Conservation (phyloP, 2,888 invertebrate genomes). For the Alcis repandata region DNA sequence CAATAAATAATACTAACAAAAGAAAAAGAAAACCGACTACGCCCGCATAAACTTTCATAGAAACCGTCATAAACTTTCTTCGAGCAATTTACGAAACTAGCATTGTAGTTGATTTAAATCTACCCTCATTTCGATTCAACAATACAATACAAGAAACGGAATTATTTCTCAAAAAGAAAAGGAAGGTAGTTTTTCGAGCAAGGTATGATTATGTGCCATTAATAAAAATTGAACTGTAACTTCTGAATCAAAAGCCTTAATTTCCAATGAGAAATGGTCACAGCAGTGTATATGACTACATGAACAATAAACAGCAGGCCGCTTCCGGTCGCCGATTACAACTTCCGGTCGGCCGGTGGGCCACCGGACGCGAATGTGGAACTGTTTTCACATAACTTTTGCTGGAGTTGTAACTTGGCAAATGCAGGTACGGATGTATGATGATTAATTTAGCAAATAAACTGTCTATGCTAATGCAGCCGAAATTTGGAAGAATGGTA, state of each 20-base stretch:
- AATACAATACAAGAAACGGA: conserved; percentile 18
- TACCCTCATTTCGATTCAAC: conserved; percentile 29
- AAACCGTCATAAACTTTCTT: conserved; percentile 26
- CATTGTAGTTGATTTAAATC: conserved; percentile 33
- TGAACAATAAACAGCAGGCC: conserved; percentile 59
- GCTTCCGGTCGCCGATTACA: conserved; percentile 62
- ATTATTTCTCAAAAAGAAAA: conserved; percentile 31
- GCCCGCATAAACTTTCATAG: conserved; percentile 13
- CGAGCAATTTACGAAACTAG: conserved; percentile 22
- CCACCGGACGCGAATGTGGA: conserved; percentile 55
- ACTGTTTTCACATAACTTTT: conserved; percentile 55
- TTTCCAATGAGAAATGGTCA: conserved; percentile 33
- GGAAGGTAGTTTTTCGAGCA: conserved; percentile 20
- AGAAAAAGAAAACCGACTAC: conserved; percentile 10
- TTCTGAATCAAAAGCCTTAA: conserved; percentile 33
- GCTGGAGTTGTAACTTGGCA: conserved; percentile 22
- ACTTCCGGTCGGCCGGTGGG: conserved; percentile 54
- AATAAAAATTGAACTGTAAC: conserved; percentile 34
- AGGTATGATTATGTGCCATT: conserved; percentile 26
- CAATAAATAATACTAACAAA: neutral
- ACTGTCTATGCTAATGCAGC: neutral
- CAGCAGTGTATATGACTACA: conserved; percentile 47
- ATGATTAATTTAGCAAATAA: conserved; percentile 4
- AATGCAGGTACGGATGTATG: conserved; percentile 8
- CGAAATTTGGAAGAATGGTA: neutral